Percentiles rank a stretch among this genome's conserved stretches.
These are phyloP conservation scores for Periophthalmodon schlosseri DNA, from an alignment of 2,113 vertebrate species.

Conservation along the genomic window DNA sequence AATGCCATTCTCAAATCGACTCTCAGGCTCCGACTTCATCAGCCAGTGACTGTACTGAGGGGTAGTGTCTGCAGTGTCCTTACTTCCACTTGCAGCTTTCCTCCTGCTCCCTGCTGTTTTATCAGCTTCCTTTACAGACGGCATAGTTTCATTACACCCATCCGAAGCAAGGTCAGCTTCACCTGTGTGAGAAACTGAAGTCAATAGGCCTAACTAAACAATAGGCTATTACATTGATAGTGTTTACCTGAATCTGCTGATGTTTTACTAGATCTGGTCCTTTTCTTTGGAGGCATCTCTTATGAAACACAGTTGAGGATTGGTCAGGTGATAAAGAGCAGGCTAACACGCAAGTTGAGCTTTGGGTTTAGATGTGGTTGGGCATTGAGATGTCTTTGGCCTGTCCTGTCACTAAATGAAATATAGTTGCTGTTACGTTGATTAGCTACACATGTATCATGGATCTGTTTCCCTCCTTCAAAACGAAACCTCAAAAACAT, in stretches of 20 bases:
- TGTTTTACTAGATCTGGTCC: conserved; percentile 44
- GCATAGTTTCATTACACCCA: conserved; percentile 32
- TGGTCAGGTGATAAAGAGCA: too few relatives aligned
- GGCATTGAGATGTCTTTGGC: not conserved
- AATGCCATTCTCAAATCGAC: conserved; percentile 88
- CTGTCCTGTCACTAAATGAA: not conserved
- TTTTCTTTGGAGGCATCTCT: conserved; percentile 75
- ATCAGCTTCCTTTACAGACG: conserved; percentile 15
- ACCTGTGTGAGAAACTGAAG: conserved; percentile 22
- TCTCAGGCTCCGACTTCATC: conserved; percentile 97
- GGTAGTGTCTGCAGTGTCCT: conserved; percentile 37
- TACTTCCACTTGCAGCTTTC: conserved; percentile 47
- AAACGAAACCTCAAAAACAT: conserved; percentile 31
- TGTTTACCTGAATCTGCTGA: conserved; percentile 61
- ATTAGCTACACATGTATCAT: not conserved
- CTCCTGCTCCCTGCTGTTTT: conserved; percentile 33
- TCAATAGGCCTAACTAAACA: not conserved
- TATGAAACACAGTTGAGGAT: not conserved
- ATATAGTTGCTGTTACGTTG: not conserved
- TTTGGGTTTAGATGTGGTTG: not conserved
- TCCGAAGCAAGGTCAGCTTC: conserved; percentile 8
- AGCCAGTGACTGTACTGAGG: conserved; percentile 80
- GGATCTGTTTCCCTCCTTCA: not conserved
- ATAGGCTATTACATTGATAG: not conserved
- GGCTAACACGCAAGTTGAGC: not conserved